A percentile compares a stretch with the other conserved stretches of the same genome.
Evolutionary conservation across 2,888 invertebrate species (phyloP).

Genomic region (Stenotaenia linearis): DNA sequence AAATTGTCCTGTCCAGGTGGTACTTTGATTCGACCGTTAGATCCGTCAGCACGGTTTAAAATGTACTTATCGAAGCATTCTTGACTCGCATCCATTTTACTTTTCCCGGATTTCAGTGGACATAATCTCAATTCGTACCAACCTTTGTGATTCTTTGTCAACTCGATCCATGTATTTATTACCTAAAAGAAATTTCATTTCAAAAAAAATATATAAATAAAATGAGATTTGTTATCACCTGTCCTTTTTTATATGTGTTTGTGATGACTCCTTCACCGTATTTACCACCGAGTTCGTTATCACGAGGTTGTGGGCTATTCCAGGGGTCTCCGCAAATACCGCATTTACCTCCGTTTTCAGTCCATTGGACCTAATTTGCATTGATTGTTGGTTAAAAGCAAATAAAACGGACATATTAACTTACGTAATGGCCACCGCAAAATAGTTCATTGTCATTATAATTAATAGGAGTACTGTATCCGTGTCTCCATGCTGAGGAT

Average conservation of each 20-base stretch:
- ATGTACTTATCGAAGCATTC: slow-evolving; percentile 51
- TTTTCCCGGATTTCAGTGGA: slow-evolving; percentile 42
- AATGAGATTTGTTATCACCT: slow-evolving; percentile 43
- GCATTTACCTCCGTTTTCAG: slow-evolving; percentile 70
- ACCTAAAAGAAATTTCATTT: too few species aligned
- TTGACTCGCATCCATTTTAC: slow-evolving; percentile 45
- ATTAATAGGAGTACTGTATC: slow-evolving; percentile 54
- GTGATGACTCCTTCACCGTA: slow-evolving; percentile 80
- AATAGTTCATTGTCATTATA: slow-evolving; percentile 43
- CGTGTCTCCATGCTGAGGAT: slow-evolving; percentile 54
- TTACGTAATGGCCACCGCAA: slow-evolving; percentile 42
- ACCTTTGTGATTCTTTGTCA: slow-evolving; percentile 42
- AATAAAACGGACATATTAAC: not conserved
- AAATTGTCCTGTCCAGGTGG: slow-evolving; percentile 40
- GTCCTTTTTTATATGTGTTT: slow-evolving; percentile 73
- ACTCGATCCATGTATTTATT: slow-evolving; percentile 11
- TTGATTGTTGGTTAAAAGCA: not conserved
- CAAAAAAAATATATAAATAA: not conserved
- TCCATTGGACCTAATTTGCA: slow-evolving; percentile 60
- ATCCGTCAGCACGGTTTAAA: slow-evolving; percentile 45
- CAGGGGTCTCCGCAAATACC: slow-evolving; percentile 82
- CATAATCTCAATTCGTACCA: slow-evolving; percentile 53
- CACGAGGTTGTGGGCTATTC: slow-evolving; percentile 66
- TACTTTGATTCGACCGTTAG: slow-evolving; percentile 42
- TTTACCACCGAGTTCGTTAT: slow-evolving; percentile 81